phyloP scores from a whole-genome alignment of 23 tunicate species.

The Styela plicata region DNA sequence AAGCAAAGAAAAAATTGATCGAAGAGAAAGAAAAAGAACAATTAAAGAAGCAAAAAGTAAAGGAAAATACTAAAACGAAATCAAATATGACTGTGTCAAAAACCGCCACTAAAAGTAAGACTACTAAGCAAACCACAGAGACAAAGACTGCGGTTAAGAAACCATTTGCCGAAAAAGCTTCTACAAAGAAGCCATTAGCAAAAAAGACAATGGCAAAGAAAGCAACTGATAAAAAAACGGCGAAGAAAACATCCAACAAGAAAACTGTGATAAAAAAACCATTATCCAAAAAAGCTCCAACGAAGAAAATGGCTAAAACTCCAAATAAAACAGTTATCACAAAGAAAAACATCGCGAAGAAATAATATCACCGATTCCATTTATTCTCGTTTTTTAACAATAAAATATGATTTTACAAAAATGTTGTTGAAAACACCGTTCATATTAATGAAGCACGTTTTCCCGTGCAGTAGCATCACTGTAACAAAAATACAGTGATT shows the following conservation, averaged over 20 bases:
- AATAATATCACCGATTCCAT: no score
- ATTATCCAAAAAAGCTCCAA: not conserved
- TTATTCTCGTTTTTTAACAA: no score
- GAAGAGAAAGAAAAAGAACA: not conserved
- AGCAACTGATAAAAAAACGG: not conserved
- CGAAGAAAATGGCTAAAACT: not conserved
- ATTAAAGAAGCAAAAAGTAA: not conserved
- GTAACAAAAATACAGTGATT: no score
- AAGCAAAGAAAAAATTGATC: not conserved
- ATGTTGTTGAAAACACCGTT: no score
- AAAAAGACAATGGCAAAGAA: not conserved
- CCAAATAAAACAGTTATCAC: no score
- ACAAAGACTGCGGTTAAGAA: not conserved
- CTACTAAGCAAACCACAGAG: not conserved
- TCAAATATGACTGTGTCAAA: no score
- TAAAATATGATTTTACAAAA: no score
- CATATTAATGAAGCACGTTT: no score
- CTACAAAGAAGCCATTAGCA: not conserved
- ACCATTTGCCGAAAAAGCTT: not conserved
- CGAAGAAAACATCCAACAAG: no score
- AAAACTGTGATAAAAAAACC: no score
- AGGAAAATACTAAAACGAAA: not conserved
- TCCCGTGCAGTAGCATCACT: no score
- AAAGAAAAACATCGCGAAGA: no score
- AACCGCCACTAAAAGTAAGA: not conserved